phyloP scores from a whole-genome alignment of 2,113 vertebrate genomes.

The Actenoides hombroni region DNA sequence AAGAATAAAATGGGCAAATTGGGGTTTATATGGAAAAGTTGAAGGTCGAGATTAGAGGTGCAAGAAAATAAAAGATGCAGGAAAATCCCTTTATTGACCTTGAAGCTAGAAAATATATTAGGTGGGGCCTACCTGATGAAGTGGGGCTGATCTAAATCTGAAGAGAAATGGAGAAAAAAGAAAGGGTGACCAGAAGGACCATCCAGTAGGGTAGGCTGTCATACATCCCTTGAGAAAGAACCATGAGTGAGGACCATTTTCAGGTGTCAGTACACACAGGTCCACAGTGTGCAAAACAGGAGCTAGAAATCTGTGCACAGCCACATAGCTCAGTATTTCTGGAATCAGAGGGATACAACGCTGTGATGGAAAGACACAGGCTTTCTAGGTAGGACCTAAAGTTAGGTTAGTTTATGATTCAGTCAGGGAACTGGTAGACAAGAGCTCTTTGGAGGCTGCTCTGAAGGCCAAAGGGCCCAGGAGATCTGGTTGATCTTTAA shows the following conservation, averaged over 20 bases:
- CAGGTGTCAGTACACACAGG: background rate
- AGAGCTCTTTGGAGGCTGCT: background rate
- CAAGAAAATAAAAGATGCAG: background rate
- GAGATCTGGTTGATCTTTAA: background rate
- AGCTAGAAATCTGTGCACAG: background rate
- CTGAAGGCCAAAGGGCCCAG: background rate
- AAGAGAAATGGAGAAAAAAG: background rate
- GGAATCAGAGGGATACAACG: background rate
- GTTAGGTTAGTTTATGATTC: background rate
- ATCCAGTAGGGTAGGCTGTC: background rate
- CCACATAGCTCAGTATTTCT: rapidly evolving
- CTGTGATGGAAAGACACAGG: background rate
- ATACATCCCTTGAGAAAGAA: background rate
- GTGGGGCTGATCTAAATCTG: background rate
- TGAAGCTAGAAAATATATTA: background rate
- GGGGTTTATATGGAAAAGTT: background rate
- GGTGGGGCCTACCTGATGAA: background rate
- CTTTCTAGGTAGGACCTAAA: background rate
- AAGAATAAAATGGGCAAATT: background rate
- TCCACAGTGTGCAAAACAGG: background rate
- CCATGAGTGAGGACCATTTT: background rate
- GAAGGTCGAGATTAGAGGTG: background rate
- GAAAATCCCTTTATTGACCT: background rate
- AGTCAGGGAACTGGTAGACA: background rate
- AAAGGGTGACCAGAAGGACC: background rate